phyloP scores from a whole-genome alignment of 2,113 vertebrate species.

The Suricata suricatta region DNA sequence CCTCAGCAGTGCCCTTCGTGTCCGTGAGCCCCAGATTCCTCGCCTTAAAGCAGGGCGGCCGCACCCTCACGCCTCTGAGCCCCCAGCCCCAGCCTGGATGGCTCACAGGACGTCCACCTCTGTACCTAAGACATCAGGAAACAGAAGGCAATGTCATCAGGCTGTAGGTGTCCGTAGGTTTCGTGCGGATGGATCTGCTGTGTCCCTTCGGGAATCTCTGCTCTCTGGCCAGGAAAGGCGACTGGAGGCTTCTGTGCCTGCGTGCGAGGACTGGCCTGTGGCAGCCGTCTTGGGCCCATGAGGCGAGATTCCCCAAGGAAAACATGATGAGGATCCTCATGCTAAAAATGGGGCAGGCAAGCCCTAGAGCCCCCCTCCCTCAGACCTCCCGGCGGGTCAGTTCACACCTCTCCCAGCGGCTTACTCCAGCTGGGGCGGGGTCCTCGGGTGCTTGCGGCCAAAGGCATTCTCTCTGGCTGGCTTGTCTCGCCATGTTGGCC shows the following conservation, averaged over 20 bases:
- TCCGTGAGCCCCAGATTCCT: not conserved
- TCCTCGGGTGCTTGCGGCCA: not conserved
- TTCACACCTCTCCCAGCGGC: not conserved
- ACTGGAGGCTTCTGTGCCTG: not conserved
- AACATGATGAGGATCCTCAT: accelerated
- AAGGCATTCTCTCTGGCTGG: not conserved
- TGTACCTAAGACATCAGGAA: not conserved
- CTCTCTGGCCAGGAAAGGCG: not conserved
- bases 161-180: accelerated
- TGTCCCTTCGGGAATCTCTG: not conserved
- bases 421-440: accelerated
- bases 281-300: not conserved
- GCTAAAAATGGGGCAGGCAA: too few relatives aligned
- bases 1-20: not conserved
- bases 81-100: not conserved
- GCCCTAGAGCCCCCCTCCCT: not conserved
- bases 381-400: not conserved
- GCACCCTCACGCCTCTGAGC: not conserved
- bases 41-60: too few relatives aligned
- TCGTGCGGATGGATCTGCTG: too few relatives aligned
- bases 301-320: not conserved
- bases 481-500: not conserved
- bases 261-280: not conserved
- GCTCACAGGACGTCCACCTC: not conserved
- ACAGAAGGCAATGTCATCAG: not conserved